These are phyloP conservation scores for Polyploca ridens DNA, from an alignment of 2,888 invertebrate species.

Conservation along the genomic window DNA sequence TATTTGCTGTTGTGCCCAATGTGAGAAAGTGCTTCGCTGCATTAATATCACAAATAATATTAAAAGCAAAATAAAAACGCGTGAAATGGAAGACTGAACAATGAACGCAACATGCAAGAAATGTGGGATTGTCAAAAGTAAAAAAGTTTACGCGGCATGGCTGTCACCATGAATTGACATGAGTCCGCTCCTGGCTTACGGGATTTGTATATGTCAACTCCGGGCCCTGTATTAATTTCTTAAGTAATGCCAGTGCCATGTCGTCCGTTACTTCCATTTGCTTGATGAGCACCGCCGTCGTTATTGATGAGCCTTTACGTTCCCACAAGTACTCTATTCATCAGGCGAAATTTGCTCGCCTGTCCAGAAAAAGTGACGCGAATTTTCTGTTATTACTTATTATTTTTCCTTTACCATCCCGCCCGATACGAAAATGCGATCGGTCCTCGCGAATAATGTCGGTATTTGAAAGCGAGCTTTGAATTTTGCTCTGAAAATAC, in stretches of 20 bases:
- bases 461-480: slow-evolving; percentile 26
- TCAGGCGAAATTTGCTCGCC: slow-evolving; percentile 47
- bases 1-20: background rate
- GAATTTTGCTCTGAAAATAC: slow-evolving; percentile 29
- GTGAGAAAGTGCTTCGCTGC: background rate
- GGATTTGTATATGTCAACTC: slow-evolving; percentile 42
- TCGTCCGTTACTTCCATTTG: slow-evolving; percentile 60
- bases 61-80: background rate
- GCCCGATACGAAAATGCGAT: slow-evolving; percentile 23
- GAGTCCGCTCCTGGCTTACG: slow-evolving; percentile 22
- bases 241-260: slow-evolving; percentile 54
- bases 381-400: slow-evolving; percentile 41
- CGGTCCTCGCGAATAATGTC: slow-evolving; percentile 25
- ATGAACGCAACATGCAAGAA: background rate
- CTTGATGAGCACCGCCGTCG: slow-evolving; percentile 59
- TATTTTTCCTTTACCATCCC: slow-evolving; percentile 31
- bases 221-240: slow-evolving; percentile 66
- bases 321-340: slow-evolving; percentile 44
- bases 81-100: background rate
- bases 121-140: background rate
- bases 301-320: slow-evolving; percentile 61
- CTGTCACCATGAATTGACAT: slow-evolving; percentile 39
- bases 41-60: background rate
- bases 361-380: slow-evolving; percentile 38
- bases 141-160: slow-evolving; percentile 11